A percentile compares a stretch with the other conserved stretches of the same genome.
Evolutionary conservation across 2,888 invertebrate genomes (phyloP).

Genomic region (Epinotia demarniana): DNA sequence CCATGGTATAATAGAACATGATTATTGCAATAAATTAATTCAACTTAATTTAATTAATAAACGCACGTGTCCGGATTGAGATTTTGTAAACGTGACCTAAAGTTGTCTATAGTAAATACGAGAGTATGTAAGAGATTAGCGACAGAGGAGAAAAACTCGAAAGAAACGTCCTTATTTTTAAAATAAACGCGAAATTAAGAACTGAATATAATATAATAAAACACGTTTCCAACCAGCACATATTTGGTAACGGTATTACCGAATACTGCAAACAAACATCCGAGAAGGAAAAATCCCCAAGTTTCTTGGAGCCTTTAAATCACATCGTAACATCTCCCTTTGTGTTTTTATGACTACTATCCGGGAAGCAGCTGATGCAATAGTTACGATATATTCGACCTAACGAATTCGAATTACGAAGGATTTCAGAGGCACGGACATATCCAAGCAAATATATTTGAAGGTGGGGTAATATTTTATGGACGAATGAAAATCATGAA

Average conservation of each 20-base stretch:
- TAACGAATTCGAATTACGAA: constrained; percentile 40
- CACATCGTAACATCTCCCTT: constrained; percentile 51
- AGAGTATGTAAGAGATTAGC: neutral
- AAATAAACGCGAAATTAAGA: no score
- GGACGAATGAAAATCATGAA: constrained; percentile 25
- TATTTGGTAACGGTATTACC: constrained; percentile 33
- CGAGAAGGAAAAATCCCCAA: constrained; percentile 48
- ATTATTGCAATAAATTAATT: no score
- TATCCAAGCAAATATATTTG: constrained; percentile 21
- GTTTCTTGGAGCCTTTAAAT: constrained; percentile 53
- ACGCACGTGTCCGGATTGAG: no score
- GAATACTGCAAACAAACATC: constrained; percentile 51
- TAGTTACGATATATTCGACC: constrained; percentile 45
- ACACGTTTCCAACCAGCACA: constrained; percentile 34
- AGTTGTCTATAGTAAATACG: neutral
- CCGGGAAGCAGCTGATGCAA: constrained; percentile 50
- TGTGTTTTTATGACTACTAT: constrained; percentile 54
- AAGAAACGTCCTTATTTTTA: neutral
- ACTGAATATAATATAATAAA: neutral
- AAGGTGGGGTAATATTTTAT: constrained; percentile 39
- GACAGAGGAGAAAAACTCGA: neutral
- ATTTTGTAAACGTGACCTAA: no score
- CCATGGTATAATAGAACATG: no score
- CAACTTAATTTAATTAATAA: no score
- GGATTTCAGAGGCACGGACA: constrained; percentile 8